Evolutionary conservation across 2,888 invertebrate species (phyloP), one percentile per base, ranked within the genome.

Genomic region (Bellardia pandia): DNA sequence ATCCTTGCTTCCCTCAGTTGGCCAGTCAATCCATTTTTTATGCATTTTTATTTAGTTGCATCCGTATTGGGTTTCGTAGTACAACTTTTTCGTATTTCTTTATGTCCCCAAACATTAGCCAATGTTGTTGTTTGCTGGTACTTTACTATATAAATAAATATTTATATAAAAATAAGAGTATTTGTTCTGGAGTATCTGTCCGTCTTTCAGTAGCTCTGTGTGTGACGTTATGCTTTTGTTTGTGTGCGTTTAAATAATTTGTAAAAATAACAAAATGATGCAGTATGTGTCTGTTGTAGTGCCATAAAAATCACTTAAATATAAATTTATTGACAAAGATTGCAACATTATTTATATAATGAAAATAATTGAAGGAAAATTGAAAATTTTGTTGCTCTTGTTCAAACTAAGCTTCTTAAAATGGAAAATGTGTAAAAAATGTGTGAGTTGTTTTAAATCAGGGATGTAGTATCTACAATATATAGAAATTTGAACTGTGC

Each of bases 291-390:
- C 75, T 78, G 82, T 86, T 78, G 82, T 86, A 75, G 86, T 82
- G 78, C 78, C 82, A 86, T 82, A 86, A 86, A 85, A 78, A 86
- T 86, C 86, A 86, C 86, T 86, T 86, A 82, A 75, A 82, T 69
- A 82, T 62, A 86, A 86, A 86, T 86, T 82, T 86, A 82, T 82
- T 82, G 86, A 86, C 82, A 78, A 75, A 82, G 86, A 86, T 86
- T 78, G 69, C 82, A 78, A 86, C 82, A 86, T 86, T 86, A 86
- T 86, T 82, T 86, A 82, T 82, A 76, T 82, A 78, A 82, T 82
- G 74, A 86, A 78, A 66, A 82, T 86, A 86, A 86, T 82, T 86
- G 86, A 82, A 78, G 53, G 42, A 85, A 79, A 79, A 79, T 85
- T 78, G 78, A 79, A 79, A 85, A 83, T 64, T 2, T 33, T 37